Evolutionary conservation across 2,888 invertebrate species (phyloP).

Genomic region (Altica lythri): DNA sequence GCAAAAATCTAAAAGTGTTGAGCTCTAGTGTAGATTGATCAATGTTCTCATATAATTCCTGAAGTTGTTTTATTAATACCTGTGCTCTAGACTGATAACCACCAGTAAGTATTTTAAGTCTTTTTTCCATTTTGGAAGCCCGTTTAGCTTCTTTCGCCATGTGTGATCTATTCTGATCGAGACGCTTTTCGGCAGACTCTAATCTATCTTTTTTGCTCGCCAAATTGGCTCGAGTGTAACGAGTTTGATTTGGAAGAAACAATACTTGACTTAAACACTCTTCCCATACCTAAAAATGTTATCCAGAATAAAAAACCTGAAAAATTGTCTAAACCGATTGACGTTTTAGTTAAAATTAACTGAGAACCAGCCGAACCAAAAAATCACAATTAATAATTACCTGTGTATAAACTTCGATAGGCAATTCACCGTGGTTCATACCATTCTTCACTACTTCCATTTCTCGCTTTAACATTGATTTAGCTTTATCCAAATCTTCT

Average conservation of each 20-base stretch:
- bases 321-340: too few species aligned
- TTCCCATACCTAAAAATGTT: slow-evolving; percentile 72
- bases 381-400: slow-evolving; percentile 10
- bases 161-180: slow-evolving; percentile 91
- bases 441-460: slow-evolving; percentile 89
- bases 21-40: slow-evolving; percentile 89
- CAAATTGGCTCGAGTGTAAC: slow-evolving; percentile 89
- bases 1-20: slow-evolving; percentile 88
- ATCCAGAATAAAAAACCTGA: not conserved
- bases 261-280: slow-evolving; percentile 93
- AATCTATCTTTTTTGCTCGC: slow-evolving; percentile 95
- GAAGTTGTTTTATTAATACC: slow-evolving; percentile 83
- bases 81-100: slow-evolving; percentile 82
- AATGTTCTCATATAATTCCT: slow-evolving; percentile 85
- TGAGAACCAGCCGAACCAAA: too few species aligned
- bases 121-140: slow-evolving; percentile 97
- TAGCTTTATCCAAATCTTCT: slow-evolving; percentile 71
- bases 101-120: slow-evolving; percentile 91
- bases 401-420: slow-evolving; percentile 82
- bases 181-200: slow-evolving; percentile 87
- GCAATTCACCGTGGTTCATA: slow-evolving; percentile 94
- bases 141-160: slow-evolving; percentile 97
- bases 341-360: too few species aligned
- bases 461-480: slow-evolving; percentile 72
- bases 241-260: slow-evolving; percentile 76